Evolutionary conservation across 1,140 invertebrate species (phyloP).

Genomic region (Tenebrio molitor): DNA sequence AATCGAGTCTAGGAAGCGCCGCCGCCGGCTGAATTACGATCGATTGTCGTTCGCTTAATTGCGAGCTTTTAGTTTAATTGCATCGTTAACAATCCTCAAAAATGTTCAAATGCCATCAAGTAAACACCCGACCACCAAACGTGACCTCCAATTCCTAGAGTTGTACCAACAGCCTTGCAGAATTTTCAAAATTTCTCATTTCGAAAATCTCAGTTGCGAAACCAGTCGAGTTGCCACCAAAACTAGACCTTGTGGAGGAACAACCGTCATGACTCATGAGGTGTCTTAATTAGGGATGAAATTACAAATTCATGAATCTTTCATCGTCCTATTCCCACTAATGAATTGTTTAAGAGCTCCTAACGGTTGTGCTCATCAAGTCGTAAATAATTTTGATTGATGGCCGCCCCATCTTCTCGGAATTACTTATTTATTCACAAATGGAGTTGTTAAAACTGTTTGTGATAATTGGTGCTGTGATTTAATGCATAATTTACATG

Average conservation of each 20-base stretch:
- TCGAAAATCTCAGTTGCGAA: no score
- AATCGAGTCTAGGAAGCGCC: slow-evolving; percentile 1
- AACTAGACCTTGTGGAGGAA: no score
- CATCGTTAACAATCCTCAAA: not conserved
- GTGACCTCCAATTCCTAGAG: no score
- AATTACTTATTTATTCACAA: slow-evolving; percentile 7
- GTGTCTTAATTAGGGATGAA: no score
- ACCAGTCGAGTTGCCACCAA: no score
- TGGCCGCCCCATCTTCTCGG: not conserved
- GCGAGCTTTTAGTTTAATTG: not conserved
- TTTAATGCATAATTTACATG: not conserved
- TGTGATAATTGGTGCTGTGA: not conserved
- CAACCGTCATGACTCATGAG: no score
- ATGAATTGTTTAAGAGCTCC: not conserved
- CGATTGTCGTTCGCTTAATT: not conserved
- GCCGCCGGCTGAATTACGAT: not conserved
- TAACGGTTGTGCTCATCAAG: not conserved
- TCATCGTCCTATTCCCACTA: no score
- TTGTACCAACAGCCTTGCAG: no score
- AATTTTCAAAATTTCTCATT: no score
- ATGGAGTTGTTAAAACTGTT: slow-evolving; percentile 8
- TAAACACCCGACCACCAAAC: no score
- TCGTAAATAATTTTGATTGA: not conserved
- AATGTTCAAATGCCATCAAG: no score
- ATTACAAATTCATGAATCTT: no score